Evolutionary conservation across 2,797 vertebrate species (phyloP).

Genomic region (Vireo griseus): DNA sequence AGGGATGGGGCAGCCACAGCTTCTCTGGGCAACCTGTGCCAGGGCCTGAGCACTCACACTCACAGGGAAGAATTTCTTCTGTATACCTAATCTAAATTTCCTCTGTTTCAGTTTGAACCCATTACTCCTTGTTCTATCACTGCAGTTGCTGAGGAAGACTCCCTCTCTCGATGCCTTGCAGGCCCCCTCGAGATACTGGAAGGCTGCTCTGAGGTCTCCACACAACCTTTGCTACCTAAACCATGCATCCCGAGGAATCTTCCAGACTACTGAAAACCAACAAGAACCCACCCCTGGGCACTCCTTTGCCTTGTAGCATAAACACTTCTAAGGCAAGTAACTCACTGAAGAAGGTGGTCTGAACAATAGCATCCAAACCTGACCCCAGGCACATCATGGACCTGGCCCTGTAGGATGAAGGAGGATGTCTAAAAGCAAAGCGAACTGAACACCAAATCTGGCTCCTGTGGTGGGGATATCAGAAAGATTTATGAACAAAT

Average conservation of each 20-base stretch:
- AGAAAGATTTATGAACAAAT: not conserved
- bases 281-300: not conserved
- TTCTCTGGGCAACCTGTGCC: not conserved
- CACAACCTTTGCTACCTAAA: not conserved
- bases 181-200: not conserved
- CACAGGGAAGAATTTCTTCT: not conserved
- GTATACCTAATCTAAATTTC: not conserved
- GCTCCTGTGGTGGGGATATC: not conserved
- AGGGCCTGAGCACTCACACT: not conserved
- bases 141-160: not conserved
- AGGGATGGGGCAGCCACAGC: not conserved
- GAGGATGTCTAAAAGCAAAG: not conserved
- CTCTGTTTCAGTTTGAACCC: not conserved
- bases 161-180: not conserved
- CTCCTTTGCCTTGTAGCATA: rapidly evolving
- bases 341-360: not conserved
- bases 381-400: not conserved
- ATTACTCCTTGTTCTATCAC: too few relatives aligned
- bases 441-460: not conserved
- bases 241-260: not conserved
- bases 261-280: not conserved
- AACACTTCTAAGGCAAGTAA: not conserved
- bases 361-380: not conserved
- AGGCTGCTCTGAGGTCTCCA: not conserved
- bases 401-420: not conserved